These are phyloP conservation scores for Diorhabda sublineata DNA, from an alignment of 1,140 invertebrate genomes.

Conservation along the genomic window DNA sequence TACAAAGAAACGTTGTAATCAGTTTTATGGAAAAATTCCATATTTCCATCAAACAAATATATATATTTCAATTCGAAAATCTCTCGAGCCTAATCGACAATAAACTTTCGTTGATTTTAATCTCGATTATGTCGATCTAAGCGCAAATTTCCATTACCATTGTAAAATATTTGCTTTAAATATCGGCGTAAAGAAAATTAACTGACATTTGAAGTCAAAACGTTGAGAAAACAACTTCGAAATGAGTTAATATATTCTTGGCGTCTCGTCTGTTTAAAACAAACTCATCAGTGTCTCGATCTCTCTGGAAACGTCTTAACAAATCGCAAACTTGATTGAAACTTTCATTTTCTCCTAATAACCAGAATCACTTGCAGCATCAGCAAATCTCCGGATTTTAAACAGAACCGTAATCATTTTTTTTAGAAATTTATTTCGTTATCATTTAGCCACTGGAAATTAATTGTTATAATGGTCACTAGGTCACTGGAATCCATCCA, in stretches of 20 bases:
- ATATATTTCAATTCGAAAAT: too few species aligned
- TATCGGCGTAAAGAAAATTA: neutral
- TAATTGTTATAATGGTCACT: too few species aligned
- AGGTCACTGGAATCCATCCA: too few species aligned
- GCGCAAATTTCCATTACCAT: too few species aligned
- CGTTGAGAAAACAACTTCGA: neutral
- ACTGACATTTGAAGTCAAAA: constrained; percentile 1
- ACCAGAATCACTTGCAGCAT: neutral
- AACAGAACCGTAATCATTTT: neutral
- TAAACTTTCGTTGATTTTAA: too few species aligned
- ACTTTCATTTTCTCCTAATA: neutral
- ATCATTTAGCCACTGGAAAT: too few species aligned
- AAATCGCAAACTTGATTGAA: constrained; percentile 2
- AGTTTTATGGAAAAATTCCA: too few species aligned
- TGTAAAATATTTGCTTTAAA: too few species aligned
- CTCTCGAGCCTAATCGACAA: too few species aligned
- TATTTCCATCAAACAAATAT: too few species aligned
- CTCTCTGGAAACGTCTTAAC: constrained; percentile 1
- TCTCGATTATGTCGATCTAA: too few species aligned
- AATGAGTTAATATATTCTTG: neutral
- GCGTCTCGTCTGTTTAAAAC: neutral
- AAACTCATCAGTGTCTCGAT: neutral
- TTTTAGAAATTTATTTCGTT: neutral
- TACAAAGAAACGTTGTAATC: too few species aligned
- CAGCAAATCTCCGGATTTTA: neutral